Base-by-base conservation (phyloP, 2,797 vertebrate species). In the Spinibarbus caldwelli region DNA sequence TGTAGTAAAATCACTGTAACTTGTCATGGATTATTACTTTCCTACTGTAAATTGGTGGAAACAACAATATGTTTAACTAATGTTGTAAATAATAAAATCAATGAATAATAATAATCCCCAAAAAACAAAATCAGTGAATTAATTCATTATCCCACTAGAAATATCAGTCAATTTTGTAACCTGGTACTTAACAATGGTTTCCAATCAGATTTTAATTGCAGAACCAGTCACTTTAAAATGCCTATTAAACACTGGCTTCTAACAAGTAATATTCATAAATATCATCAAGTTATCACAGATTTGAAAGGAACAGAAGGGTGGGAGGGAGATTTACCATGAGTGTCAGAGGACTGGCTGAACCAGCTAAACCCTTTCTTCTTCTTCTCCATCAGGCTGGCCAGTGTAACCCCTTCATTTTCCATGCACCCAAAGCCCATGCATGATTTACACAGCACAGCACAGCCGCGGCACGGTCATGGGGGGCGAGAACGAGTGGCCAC, bases 361-460 rank as follows among this genome's bases (percentile, higher is more conserved):
- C 96, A 97, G 91, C 95, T 96, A 96, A 99, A 97, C 94, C 95
- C 97, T 95, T 96, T 97, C 96, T 97, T 99, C 97, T 97, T 99
- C 97, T 98, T 99, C 89, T 97, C 97, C 91, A 97, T 97, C 91
- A 99, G 96, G 95, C 98, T 97, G 89, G 96, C 98, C 96, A 99
- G 92, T 62, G 97, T 98, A 94, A 99, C 95, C 94, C 97, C 98
- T 99, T 97, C 91, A 94, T 94, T 78, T 85, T 54, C 67, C 84
- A 85, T 80, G 84, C 84, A 86, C 45, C 78, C 80, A 84, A 79
- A 95, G 96, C 94, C 94, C 96, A 95, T 96, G 93, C 94, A 95
- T 31, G 84, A 85, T 96, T 92, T 89, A 94, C 89, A 95, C 96
- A 92, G 95, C 75, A 85, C 85, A 81, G 78, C 72, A 78, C 62